Evolutionary conservation across 2,888 invertebrate species (phyloP).

Genomic region (Limenitis camilla): DNA sequence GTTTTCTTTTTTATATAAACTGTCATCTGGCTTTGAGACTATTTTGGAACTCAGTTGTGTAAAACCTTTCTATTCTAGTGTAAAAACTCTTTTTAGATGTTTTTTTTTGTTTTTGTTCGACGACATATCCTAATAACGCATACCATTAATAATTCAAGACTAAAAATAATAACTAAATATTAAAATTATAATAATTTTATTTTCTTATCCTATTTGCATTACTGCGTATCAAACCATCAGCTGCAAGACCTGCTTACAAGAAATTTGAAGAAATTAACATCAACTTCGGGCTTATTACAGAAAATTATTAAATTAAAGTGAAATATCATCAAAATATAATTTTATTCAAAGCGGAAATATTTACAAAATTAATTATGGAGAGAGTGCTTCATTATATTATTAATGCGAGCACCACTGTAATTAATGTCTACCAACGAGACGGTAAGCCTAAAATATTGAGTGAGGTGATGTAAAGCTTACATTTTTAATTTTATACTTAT

Average conservation of each 20-base stretch:
- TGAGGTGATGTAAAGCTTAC: slow-evolving; percentile 5
- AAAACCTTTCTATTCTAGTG: neutral
- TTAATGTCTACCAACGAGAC: slow-evolving; percentile 23
- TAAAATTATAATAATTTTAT: no score
- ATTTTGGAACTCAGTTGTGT: neutral
- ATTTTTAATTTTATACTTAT: neutral
- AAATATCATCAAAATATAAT: slow-evolving; percentile 11
- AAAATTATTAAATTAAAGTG: no score
- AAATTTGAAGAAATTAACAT: no score
- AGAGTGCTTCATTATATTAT: slow-evolving; percentile 21
- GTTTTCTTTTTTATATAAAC: slow-evolving; percentile 12
- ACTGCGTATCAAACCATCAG: no score
- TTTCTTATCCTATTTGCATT: no score
- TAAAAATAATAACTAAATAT: no score
- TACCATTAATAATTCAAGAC: no score
- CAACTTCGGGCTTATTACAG: no score
- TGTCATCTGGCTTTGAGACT: slow-evolving; percentile 2
- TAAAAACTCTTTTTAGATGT: no score
- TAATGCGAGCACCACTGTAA: slow-evolving; percentile 17
- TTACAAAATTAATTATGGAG: slow-evolving; percentile 19
- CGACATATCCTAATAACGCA: no score
- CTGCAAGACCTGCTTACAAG: no score
- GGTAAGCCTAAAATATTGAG: slow-evolving; percentile 22
- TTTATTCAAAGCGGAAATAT: slow-evolving; percentile 13
- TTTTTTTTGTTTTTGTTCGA: no score